Conservation (phyloP, 2,797 vertebrate genomes). For the Schizopygopsis malacanthus region DNA sequence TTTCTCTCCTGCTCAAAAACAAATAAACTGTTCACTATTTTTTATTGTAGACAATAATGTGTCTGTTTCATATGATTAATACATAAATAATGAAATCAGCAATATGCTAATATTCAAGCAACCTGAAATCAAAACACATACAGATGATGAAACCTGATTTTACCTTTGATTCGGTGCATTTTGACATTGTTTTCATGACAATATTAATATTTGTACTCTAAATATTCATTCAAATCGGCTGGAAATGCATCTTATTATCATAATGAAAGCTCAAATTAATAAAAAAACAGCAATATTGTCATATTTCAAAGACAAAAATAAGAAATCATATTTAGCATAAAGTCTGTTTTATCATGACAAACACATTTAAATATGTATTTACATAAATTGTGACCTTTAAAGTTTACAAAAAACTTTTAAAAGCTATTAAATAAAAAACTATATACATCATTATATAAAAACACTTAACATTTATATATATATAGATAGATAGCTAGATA, state of each 20-base stretch:
- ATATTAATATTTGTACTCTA: neutral
- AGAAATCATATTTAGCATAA: no score
- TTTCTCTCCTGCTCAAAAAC: neutral
- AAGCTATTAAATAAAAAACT: no score
- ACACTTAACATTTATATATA: no score
- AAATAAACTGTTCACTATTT: neutral
- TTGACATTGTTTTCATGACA: neutral
- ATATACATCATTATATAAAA: no score
- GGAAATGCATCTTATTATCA: neutral
- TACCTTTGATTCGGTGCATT: neutral
- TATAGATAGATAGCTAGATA: no score
- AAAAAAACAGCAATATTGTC: no score
- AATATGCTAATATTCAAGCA: neutral
- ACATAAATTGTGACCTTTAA: no score
- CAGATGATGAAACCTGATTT: no score
- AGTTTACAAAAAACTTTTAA: no score
- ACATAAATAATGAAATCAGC: neutral
- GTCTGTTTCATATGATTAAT: neutral
- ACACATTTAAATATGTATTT: no score
- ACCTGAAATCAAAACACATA: neutral
- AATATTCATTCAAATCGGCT: neutral
- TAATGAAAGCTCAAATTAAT: neutral
- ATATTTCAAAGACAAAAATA: no score
- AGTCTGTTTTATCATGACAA: no score
- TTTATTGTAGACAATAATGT: neutral